Base-by-base conservation (phyloP, 2,888 invertebrate genomes). In the Acleris sparsana region DNA sequence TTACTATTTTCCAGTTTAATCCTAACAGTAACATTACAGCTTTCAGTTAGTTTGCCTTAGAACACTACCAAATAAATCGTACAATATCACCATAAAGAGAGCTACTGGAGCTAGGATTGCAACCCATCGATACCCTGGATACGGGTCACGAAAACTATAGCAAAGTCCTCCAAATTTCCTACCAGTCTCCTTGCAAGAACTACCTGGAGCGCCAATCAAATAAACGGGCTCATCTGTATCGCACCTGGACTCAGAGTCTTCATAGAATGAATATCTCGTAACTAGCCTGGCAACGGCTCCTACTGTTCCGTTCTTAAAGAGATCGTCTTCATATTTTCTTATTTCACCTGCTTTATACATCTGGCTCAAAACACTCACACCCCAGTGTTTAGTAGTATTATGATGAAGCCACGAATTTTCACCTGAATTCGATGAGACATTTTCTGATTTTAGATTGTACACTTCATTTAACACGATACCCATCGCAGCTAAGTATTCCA, bases 1-100 rank as follows among this genome's bases (percentile, higher is more conserved):
- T 33, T 9, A 33, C 33, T 11, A 33, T 13, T 11, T 33, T 33
- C 3, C 3, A 33, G 33, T 39, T 13, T 39, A 33, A 39, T 39
- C 7, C 9, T 20, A 16, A 51, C 51, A 33, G 11, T 5, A n/a
- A 16, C 18, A n/a, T 29, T 7, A 5, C 25, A n/a, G 20, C 74
- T 70, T 86, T 72, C 78, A 79, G 71, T 83, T 84, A 20, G 84
- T 84, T 70, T 90, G 89, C 70, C 89, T 82, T 46, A 92, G 82
- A n/a, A 89, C 88, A 62, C 89, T 85, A 70, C 87, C 90, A 69
- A 92, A 90, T 61, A 90, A 80, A 75, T 91, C 90, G 62, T 88
- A 91, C 22, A 92, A 79, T 69, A 91, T 89, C 5, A 92, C 79
- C 1, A 86, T 82, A 70, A 92, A 92, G 20, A 92, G 75, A 16